These are phyloP conservation scores for Agonopterix heracliana DNA, from an alignment of 2,888 invertebrate genomes.

Conservation along the genomic window DNA sequence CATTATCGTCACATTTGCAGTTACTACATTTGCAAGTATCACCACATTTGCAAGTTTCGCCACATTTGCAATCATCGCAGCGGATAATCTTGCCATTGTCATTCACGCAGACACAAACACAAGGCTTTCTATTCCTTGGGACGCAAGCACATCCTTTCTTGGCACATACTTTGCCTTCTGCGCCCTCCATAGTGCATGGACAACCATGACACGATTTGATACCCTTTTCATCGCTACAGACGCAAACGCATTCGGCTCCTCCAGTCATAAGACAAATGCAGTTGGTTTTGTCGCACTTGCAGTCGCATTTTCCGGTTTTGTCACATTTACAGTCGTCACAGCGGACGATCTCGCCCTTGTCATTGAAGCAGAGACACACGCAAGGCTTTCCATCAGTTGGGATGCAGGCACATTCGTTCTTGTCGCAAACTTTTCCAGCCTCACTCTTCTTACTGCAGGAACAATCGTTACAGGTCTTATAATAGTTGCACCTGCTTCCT, in stretches of 20 bases:
- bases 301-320: slow-evolving; percentile 9
- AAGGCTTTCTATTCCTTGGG: slow-evolving; percentile 12
- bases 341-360: slow-evolving; percentile 17
- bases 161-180: slow-evolving; percentile 19
- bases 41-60: slow-evolving; percentile 18
- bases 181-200: slow-evolving; percentile 2
- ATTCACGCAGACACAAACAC: slow-evolving; percentile 16
- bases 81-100: slow-evolving; percentile 2
- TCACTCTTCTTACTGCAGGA: slow-evolving; percentile 4
- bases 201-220: too few species aligned
- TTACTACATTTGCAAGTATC: slow-evolving; percentile 2
- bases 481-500: too few species aligned
- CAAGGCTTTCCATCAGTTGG: slow-evolving; percentile 21
- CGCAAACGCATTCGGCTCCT: slow-evolving; percentile 24
- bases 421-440: slow-evolving; percentile 9
- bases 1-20: neutral
- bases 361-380: slow-evolving; percentile 23
- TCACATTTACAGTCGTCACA: slow-evolving; percentile 31
- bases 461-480: slow-evolving; percentile 5
- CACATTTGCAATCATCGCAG: slow-evolving; percentile 13
- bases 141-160: slow-evolving; percentile 12
- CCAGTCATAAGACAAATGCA: slow-evolving; percentile 30
- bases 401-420: slow-evolving; percentile 20
- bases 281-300: slow-evolving; percentile 24
- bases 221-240: slow-evolving; percentile 18